phyloP scores from a whole-genome alignment of 2,797 vertebrate genomes.

The Enteromius viviparus region DNA sequence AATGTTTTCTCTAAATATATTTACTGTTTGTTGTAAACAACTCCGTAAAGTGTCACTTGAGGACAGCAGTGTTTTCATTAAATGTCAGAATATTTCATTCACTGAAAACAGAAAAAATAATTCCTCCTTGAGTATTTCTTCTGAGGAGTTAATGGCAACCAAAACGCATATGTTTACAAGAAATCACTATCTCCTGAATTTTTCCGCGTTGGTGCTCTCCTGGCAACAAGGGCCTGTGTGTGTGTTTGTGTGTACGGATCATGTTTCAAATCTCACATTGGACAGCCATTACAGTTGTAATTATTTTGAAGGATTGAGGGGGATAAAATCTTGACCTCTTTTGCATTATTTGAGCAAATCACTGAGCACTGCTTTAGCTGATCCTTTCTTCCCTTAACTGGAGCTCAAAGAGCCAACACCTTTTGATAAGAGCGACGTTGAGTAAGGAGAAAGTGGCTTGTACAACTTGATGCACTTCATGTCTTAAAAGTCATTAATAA shows the following conservation, averaged over 20 bases:
- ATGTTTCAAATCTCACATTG: constrained; percentile 35
- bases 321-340: constrained; percentile 11
- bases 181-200: constrained; percentile 46
- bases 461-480: constrained; percentile 37
- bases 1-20: neutral
- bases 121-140: neutral
- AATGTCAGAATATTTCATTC: neutral
- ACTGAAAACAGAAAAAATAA: neutral
- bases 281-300: constrained; percentile 19
- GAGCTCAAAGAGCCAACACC: constrained; percentile 12
- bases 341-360: constrained; percentile 17
- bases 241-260: constrained; percentile 26
- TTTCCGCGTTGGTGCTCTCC: constrained; percentile 48
- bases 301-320: constrained; percentile 34
- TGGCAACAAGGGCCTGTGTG: constrained; percentile 32
- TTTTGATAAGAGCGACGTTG: constrained; percentile 41
- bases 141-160: constrained; percentile 11
- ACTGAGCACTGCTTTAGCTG: neutral
- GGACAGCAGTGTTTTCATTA: neutral
- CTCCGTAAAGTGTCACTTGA: neutral
- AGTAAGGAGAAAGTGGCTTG: constrained; percentile 41
- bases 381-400: neutral
- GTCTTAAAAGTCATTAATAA: constrained; percentile 55
- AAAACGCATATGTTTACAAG: constrained; percentile 33
- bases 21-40: neutral